Evolutionary conservation across 2,113 vertebrate genomes (phyloP).

Genomic region (Cyprinus carpio): DNA sequence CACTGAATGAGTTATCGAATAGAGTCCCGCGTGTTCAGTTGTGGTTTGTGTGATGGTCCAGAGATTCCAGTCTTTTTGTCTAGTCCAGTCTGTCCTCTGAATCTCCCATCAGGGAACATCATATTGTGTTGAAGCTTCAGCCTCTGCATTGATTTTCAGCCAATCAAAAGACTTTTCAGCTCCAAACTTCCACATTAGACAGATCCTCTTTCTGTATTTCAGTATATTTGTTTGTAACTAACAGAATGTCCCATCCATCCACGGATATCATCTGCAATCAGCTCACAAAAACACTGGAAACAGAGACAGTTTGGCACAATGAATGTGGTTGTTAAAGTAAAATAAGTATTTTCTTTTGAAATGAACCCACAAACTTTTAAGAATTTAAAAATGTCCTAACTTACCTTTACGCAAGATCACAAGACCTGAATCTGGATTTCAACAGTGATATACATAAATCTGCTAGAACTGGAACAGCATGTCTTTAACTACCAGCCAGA

Average conservation of each 20-base stretch:
- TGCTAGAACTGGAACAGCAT: not conserved
- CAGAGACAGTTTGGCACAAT: no score
- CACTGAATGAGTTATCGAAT: not conserved
- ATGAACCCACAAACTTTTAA: no score
- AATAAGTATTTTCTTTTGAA: no score
- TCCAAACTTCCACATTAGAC: not conserved
- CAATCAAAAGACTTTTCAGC: not conserved
- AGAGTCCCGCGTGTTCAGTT: not conserved
- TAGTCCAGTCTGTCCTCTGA: not conserved
- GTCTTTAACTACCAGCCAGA: not conserved
- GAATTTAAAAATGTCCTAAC: not conserved
- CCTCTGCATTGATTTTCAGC: not conserved
- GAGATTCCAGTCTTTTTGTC: not conserved
- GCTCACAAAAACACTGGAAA: not conserved
- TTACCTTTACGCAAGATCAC: no score
- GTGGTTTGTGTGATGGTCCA: no score
- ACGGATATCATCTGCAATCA: not conserved
- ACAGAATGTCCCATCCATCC: not conserved
- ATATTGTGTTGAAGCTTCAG: not conserved
- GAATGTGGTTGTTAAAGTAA: no score
- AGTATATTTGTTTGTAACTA: not conserved
- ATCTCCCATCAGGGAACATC: not conserved
- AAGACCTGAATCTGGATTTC: not conserved
- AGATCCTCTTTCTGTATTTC: not conserved
- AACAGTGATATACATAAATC: not conserved